These are phyloP conservation scores for Chinchilla lanigera DNA, from an alignment of 2,113 vertebrate species.

Conservation along the genomic window DNA sequence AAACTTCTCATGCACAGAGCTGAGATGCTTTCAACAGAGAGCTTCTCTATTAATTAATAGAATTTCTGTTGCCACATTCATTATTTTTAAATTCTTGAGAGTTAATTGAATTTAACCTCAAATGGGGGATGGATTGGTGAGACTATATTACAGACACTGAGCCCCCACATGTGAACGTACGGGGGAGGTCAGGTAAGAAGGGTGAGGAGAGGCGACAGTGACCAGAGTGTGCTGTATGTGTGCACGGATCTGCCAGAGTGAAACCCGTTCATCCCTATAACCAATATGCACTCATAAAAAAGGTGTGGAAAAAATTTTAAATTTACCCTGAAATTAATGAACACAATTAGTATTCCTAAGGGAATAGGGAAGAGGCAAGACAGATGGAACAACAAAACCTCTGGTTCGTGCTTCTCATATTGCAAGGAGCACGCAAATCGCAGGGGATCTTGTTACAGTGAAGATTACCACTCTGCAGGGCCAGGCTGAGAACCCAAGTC, in stretches of 20 bases:
- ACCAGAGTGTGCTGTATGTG: not conserved
- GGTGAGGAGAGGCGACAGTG: not conserved
- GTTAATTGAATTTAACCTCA: not conserved
- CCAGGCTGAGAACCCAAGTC: not conserved
- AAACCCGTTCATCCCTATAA: not conserved
- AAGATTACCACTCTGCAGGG: not conserved
- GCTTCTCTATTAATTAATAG: not conserved
- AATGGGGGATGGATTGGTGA: not conserved
- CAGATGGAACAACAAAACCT: not conserved
- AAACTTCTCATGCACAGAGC: not conserved
- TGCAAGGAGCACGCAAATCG: not conserved
- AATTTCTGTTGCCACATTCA: not conserved
- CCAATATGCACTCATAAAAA: not conserved
- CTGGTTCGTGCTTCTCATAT: not conserved
- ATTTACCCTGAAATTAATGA: not conserved
- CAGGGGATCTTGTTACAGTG: not conserved
- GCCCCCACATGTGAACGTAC: not conserved
- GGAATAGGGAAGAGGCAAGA: not conserved
- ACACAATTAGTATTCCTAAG: not conserved
- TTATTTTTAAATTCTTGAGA: not conserved
- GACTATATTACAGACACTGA: not conserved
- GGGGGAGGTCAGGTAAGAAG: not conserved
- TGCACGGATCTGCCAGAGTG: not conserved
- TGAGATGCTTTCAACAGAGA: not conserved
- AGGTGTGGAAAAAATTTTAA: not conserved